Conservation (phyloP, 2,113 vertebrate genomes). For the Siniperca chuatsi region DNA sequence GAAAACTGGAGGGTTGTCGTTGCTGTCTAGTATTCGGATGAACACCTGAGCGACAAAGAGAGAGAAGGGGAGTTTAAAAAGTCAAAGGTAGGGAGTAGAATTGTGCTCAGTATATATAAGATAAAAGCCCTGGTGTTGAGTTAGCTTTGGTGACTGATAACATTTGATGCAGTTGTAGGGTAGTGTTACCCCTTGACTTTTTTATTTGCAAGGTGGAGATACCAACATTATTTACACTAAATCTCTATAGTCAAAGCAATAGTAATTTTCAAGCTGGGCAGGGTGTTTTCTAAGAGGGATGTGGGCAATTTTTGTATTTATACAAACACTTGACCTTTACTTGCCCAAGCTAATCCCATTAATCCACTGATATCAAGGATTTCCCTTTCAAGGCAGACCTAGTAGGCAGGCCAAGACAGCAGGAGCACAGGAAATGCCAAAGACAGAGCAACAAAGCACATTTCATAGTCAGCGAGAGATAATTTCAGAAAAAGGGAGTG, state of each 20-base stretch:
- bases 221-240: background rate
- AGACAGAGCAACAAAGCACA: conserved; percentile 46
- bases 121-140: background rate
- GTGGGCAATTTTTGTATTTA: conserved; percentile 26
- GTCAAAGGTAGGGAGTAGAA: background rate
- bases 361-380: conserved; percentile 55
- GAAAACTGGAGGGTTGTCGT: conserved; percentile 97
- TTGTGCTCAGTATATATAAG: background rate
- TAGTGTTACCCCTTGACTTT: background rate
- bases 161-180: background rate
- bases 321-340: conserved; percentile 54
- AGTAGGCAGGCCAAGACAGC: conserved; percentile 37
- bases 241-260: background rate
- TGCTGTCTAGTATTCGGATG: conserved; percentile 94
- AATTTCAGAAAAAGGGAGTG: conserved; percentile 44
- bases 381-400: conserved; percentile 44
- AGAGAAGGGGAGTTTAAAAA: background rate
- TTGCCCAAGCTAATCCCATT: conserved; percentile 52
- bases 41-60: conserved; percentile 86
- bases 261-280: background rate
- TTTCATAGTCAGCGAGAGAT: conserved; percentile 67
- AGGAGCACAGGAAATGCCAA: conserved; percentile 35
- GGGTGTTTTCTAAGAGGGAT: conserved; percentile 15
- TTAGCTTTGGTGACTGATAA: background rate
- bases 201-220: conserved; percentile 18